Percentiles rank a stretch among this genome's conserved stretches.
Conservation (phyloP, 2,888 invertebrate species). For the Abrostola triplasia region DNA sequence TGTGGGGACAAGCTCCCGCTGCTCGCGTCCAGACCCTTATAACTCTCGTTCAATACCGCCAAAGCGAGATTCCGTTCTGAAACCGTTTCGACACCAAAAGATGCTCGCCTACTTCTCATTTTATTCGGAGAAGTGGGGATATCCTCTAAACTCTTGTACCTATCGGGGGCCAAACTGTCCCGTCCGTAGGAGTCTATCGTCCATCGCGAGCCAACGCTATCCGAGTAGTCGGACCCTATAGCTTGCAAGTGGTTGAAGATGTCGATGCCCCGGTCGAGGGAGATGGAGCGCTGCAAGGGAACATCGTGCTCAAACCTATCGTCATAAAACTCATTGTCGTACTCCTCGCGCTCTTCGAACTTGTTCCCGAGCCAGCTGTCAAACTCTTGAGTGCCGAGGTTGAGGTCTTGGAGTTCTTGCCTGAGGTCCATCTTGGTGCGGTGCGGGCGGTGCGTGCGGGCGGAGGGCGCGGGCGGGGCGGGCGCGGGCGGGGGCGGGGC, state of each 20-base stretch:
- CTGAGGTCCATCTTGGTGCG: slow-evolving; percentile 73
- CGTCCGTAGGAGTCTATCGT: slow-evolving; percentile 70
- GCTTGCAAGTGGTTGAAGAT: slow-evolving; percentile 75
- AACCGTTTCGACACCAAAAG: slow-evolving; percentile 67
- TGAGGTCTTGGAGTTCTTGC: slow-evolving; percentile 75
- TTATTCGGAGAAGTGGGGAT: slow-evolving; percentile 77
- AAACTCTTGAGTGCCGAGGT: slow-evolving; percentile 73
- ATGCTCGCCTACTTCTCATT: slow-evolving; percentile 82
- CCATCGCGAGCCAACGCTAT: slow-evolving; percentile 72
- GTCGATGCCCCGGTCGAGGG: slow-evolving; percentile 78
- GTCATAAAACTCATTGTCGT: slow-evolving; percentile 53
- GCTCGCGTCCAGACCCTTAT: slow-evolving; percentile 69
- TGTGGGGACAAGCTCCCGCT: slow-evolving; percentile 70
- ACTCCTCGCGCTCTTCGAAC: slow-evolving; percentile 68
- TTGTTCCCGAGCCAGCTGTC: slow-evolving; percentile 78
- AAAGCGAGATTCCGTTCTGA: slow-evolving; percentile 68
- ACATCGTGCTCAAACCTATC: slow-evolving; percentile 74
- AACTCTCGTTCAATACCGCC: slow-evolving; percentile 74
- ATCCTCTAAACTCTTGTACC: slow-evolving; percentile 80
- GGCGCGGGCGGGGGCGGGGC: slow-evolving; percentile 57
- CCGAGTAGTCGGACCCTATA: slow-evolving; percentile 73
- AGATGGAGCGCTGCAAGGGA: slow-evolving; percentile 77
- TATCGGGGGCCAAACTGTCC: slow-evolving; percentile 61
- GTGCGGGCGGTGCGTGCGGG: slow-evolving; percentile 64
- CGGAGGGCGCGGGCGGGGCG: slow-evolving; percentile 46